Evolutionary conservation across 2,797 vertebrate species (phyloP).

Genomic region (Microctenopoma steveboyesi): DNA sequence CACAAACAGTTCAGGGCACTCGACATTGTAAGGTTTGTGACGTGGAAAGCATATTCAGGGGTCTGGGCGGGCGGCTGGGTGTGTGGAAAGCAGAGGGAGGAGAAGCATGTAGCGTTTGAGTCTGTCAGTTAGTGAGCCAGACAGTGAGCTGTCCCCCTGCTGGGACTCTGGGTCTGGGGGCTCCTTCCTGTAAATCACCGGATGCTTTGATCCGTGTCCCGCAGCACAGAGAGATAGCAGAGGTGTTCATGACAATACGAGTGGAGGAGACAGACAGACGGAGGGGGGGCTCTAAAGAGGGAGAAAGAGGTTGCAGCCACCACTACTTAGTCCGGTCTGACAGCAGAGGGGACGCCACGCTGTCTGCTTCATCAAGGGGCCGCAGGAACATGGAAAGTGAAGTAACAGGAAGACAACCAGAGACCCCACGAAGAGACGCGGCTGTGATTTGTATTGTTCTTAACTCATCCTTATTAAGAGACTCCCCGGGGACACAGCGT

Average conservation of each 20-base stretch:
- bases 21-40: no score
- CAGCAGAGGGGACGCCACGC: slow-evolving; percentile 56
- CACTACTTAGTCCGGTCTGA: slow-evolving; percentile 44
- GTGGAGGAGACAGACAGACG: slow-evolving; percentile 32
- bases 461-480: slow-evolving; percentile 54
- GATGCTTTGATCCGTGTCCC: slow-evolving; percentile 56
- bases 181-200: slow-evolving; percentile 52
- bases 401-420: slow-evolving; percentile 28
- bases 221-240: slow-evolving; percentile 23
- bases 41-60: no score
- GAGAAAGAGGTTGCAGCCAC: slow-evolving; percentile 25
- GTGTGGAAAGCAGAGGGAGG: no score
- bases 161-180: slow-evolving; percentile 37
- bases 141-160: slow-evolving; percentile 27
- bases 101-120: no score
- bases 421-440: slow-evolving; percentile 35
- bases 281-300: slow-evolving; percentile 24
- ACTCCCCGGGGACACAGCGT: slow-evolving; percentile 34
- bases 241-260: not conserved
- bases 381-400: slow-evolving; percentile 29
- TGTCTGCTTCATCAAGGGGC: slow-evolving; percentile 44
- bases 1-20: no score
- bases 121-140: slow-evolving; percentile 1
- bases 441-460: slow-evolving; percentile 49
- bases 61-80: no score